Conservation (phyloP, 2,113 vertebrate species). For the Manacus vitellinus region DNA sequence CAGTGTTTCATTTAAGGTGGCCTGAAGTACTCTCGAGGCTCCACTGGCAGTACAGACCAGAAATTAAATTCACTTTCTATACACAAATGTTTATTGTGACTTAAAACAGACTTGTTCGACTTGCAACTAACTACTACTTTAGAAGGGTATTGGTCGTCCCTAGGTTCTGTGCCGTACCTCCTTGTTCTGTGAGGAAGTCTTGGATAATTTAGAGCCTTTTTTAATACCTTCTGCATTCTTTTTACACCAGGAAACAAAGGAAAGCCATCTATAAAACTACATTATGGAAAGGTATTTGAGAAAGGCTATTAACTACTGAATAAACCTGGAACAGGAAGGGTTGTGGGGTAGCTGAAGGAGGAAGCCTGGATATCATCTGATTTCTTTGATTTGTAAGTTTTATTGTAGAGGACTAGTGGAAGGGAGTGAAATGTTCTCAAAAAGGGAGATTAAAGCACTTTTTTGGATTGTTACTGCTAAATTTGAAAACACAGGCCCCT, state of each 20-base stretch:
- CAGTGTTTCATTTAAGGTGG: neutral
- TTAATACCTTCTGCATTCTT: neutral
- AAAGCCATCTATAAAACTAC: neutral
- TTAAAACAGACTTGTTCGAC: neutral
- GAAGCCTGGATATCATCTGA: neutral
- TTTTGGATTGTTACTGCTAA: neutral
- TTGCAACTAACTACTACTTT: neutral
- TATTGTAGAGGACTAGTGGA: neutral
- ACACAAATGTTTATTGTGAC: neutral
- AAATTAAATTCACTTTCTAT: neutral
- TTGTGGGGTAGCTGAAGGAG: neutral
- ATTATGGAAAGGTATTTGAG: neutral
- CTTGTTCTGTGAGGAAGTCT: neutral
- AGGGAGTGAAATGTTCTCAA: neutral
- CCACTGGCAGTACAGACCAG: neutral
- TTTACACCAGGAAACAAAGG: neutral
- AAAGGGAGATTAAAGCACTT: neutral
- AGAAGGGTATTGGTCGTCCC: rapidly evolving
- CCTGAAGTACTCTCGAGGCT: neutral
- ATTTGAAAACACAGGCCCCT: neutral
- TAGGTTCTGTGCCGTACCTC: neutral
- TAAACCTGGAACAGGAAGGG: neutral
- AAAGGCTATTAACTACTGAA: neutral
- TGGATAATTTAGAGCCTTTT: neutral
- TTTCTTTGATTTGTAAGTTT: neutral